phyloP scores from a whole-genome alignment of 2,888 invertebrate genomes.

The Odontocerum albicorne region DNA sequence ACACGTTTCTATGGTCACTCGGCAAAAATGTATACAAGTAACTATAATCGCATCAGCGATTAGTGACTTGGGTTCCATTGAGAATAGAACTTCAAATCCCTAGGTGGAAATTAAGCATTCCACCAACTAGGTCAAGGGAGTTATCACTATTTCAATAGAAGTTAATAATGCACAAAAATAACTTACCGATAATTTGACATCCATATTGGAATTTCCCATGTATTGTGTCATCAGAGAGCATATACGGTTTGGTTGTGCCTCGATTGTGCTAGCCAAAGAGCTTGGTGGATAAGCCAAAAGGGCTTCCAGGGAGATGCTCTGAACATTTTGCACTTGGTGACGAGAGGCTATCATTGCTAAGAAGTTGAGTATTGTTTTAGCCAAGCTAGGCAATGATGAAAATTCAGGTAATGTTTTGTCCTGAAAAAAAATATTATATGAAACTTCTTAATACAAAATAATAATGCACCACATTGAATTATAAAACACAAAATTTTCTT shows the following conservation, averaged over 20 bases:
- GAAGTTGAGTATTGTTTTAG: constrained; percentile 42
- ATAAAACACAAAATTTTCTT: no score
- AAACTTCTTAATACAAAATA: background rate
- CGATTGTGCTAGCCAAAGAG: constrained; percentile 39
- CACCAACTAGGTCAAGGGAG: no score
- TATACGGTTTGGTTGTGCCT: constrained; percentile 39
- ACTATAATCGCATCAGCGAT: no score
- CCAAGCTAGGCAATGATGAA: constrained; percentile 40
- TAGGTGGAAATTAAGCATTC: no score
- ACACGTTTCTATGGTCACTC: no score
- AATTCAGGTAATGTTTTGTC: constrained; percentile 20
- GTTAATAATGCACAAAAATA: no score
- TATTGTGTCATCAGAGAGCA: constrained; percentile 34
- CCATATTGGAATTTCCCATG: constrained; percentile 20
- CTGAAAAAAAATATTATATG: constrained; percentile 15
- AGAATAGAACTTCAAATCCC: no score
- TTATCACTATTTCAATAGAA: no score
- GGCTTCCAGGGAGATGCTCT: constrained; percentile 42
- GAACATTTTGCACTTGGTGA: constrained; percentile 40
- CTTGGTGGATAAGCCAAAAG: constrained; percentile 44
- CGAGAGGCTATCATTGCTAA: constrained; percentile 41
- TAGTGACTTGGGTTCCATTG: no score
- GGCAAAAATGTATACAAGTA: no score
- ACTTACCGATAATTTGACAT: constrained; percentile 24
- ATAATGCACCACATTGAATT: background rate